Evolutionary conservation across 2,888 invertebrate species (phyloP), one percentile per base, ranked within the genome.

Genomic region (Altica lythri): DNA sequence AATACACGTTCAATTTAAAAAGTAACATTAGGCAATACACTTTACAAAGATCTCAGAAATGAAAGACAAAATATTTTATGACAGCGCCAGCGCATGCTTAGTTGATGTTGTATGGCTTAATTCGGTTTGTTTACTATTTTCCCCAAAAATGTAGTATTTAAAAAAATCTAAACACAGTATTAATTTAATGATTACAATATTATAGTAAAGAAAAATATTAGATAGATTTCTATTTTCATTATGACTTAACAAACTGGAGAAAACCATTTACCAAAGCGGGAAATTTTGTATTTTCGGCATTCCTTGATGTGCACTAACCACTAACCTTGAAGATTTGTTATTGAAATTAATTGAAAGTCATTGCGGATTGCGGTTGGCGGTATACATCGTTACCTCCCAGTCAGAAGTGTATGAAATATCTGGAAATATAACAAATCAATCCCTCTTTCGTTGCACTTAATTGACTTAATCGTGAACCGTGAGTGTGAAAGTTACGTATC

Each of bases 261-360:
- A 12, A 4, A 3, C 3, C n/a, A n/a, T n/a, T n/a, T 30, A 12
- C 2, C 10, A 6, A 12, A 13, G 30, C 30, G 30, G 30, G 30
- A 14, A 34, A 34, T 16, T 34, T 16, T 16, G 34, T 34, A 34
- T 34, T 34, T 34, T 8, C 22, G 22, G 4, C 22, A 4, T 4
- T 22, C 8, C 22, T 22, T 5, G 8, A 22, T 22, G 22, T 4
- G 22, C 22, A 8, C 22, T 22, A 4, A 22, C 34, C 34, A 6
- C 9, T 40, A 40, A 40, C 40, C 40, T 40, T 40, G 40, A 40
- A 22, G 5, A 5, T 45, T 10, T 40, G 52, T 40, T 53, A 47
- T 53, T 53, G 40, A 46, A 53, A 30, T 42, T 35, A 19, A 30
- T 35, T 53, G 53, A 53, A 42, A 46, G 53, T 53, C 40, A 42